Evolutionary conservation across 2,113 vertebrate genomes (phyloP).

Genomic region (Panthera tigris): DNA sequence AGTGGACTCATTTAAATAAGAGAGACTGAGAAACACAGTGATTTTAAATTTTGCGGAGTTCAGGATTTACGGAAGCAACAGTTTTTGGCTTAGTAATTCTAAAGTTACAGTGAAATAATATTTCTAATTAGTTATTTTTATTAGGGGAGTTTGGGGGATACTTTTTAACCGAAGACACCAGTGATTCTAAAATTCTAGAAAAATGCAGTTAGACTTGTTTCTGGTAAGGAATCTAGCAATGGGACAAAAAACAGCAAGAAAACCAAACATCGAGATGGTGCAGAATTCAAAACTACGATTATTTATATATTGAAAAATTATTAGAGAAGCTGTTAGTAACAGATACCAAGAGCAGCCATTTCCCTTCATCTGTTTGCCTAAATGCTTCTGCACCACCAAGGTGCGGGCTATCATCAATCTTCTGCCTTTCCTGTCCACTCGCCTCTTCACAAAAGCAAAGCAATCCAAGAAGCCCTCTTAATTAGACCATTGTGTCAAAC

Average conservation of each 20-base stretch:
- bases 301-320: slow-evolving; percentile 73
- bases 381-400: slow-evolving; percentile 71
- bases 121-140: slow-evolving; percentile 32
- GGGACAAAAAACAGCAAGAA: slow-evolving; percentile 37
- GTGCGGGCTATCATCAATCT: slow-evolving; percentile 69
- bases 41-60: not conserved
- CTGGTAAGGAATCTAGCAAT: slow-evolving; percentile 23
- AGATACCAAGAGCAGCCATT: slow-evolving; percentile 69
- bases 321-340: slow-evolving; percentile 74
- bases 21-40: not conserved
- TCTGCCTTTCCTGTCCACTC: slow-evolving; percentile 75
- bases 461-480: not conserved
- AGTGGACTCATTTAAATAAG: not conserved
- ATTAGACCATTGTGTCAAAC: not conserved
- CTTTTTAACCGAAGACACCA: not conserved
- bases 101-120: not conserved
- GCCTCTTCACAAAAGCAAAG: slow-evolving; percentile 65
- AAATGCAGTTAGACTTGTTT: not conserved
- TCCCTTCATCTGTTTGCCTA: slow-evolving; percentile 78
- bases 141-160: not conserved
- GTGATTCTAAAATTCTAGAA: slow-evolving; percentile 32
- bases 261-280: slow-evolving; percentile 53
- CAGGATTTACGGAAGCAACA: not conserved
- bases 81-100: not conserved
- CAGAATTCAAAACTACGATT: slow-evolving; percentile 69